Base-by-base conservation (phyloP, 2,888 invertebrate species). In the Tetragonisca angustula region DNA sequence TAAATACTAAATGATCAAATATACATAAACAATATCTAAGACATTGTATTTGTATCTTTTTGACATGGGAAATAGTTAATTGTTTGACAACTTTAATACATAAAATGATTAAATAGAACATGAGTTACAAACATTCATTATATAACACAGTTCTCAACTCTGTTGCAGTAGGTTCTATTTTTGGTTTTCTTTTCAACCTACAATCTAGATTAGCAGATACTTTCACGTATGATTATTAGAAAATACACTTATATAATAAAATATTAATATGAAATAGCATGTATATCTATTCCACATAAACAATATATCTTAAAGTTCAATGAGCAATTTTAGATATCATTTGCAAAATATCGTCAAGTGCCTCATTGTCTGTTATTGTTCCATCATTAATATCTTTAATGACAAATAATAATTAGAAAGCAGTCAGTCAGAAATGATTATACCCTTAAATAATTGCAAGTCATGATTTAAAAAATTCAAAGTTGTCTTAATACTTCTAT, bases 151-250 rank as follows among this genome's bases (percentile, higher is more conserved):
- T 69, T 80, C 80, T 87, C 83, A 79, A 75, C 86, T 90, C 86
- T 89, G 78, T 85, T 89, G 87, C 88, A 89, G 88, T 89, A 62
- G 76, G 82, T 90, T 92, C 93, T 94, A 94, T 94, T 93, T 94
- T 89, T 93, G 91, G 88, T 91, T 81, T 84, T 79, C 88, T 89
- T 81, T 88, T 84, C 86, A 83, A 85, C 90, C 87, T 81, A 81
- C 81, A 87, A 88, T 81, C 87, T 85, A 78, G 82, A 88, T 81
- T 65, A 79, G 81, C 78, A 76, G 52, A 81, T 77, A 83, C 75
- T 79, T 84, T 50, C n/a, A 49, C 79, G 43, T 52, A 19, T 70
- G 32, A 79, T 61, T 32, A 24, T 52, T 21, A 32, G 27, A 62
- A 76, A 27, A 49, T 32, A 21, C 0, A 43, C 13, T 65, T 43